A percentile compares a stretch with the other conserved stretches of the same genome.
These are phyloP conservation scores for Epizoanthus ramosus DNA, from an alignment of 92 coral and sea anemone genomes.

Conservation along the genomic window DNA sequence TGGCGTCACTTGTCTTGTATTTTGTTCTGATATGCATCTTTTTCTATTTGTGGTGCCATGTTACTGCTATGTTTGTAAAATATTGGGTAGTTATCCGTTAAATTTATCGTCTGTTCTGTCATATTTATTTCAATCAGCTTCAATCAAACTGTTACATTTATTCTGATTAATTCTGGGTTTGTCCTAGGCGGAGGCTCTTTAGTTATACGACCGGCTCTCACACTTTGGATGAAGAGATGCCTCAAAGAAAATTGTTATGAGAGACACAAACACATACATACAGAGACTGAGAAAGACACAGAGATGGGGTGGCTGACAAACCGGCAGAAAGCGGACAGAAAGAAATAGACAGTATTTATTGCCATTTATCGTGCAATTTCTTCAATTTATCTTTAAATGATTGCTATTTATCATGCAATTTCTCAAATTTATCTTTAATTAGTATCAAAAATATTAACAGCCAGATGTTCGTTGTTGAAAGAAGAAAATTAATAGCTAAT, in stretches of 20 bases:
- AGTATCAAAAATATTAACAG: neutral
- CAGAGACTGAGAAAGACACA: too few relatives aligned
- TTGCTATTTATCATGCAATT: neutral
- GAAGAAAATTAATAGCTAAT: slow-evolving; percentile 31
- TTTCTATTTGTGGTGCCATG: neutral
- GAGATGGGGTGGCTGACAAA: neutral
- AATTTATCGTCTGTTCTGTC: slow-evolving; percentile 30
- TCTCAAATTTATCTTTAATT: neutral
- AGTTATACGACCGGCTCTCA: neutral
- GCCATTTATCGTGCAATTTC: too few relatives aligned
- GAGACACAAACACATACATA: too few relatives aligned
- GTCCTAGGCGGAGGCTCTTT: neutral
- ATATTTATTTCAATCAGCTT: slow-evolving; percentile 21
- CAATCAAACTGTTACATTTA: slow-evolving; percentile 30
- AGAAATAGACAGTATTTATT: neutral
- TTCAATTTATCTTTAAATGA: neutral
- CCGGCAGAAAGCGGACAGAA: neutral
- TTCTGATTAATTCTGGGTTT: neutral
- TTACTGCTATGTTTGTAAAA: slow-evolving; percentile 26
- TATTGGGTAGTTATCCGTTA: slow-evolving; percentile 14
- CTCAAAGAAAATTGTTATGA: too few relatives aligned
- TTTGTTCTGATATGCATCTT: slow-evolving; percentile 14
- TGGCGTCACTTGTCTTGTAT: slow-evolving; percentile 31
- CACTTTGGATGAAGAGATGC: too few relatives aligned
- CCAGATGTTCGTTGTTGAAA: slow-evolving; percentile 25